Percentiles rank a stretch among this genome's conserved stretches.
phyloP scores from a whole-genome alignment of 2,113 vertebrate species.

The Petromus typicus region DNA sequence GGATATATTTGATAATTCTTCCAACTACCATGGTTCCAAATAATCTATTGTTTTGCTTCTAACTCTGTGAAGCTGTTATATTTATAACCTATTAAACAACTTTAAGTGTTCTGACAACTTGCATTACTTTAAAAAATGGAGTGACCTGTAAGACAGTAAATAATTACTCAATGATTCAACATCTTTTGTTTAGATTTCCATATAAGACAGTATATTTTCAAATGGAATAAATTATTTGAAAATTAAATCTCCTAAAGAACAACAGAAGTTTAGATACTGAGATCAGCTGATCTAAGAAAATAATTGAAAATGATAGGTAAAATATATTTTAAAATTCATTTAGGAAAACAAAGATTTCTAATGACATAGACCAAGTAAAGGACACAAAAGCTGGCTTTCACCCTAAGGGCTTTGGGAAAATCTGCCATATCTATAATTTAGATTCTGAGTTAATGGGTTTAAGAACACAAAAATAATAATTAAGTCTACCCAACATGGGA shows the following conservation, averaged over 20 bases:
- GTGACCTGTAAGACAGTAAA: background rate
- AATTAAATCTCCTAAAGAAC: slow-evolving; percentile 42
- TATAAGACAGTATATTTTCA: slow-evolving; percentile 3
- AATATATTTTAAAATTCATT: background rate
- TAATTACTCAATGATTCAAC: slow-evolving; percentile 57
- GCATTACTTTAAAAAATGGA: slow-evolving; percentile 68
- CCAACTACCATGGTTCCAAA: slow-evolving; percentile 47
- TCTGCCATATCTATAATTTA: background rate
- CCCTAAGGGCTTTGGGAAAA: background rate
- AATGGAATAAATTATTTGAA: slow-evolving; percentile 45
- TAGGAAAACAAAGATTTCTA: background rate
- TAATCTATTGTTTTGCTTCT: slow-evolving; percentile 63
- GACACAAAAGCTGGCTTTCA: background rate
- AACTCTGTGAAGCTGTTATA: slow-evolving; percentile 62
- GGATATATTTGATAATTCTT: slow-evolving; percentile 46
- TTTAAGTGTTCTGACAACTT: slow-evolving; percentile 61
- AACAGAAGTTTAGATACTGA: background rate
- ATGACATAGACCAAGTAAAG: background rate
- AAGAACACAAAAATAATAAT: background rate
- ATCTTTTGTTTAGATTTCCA: slow-evolving; percentile 49
- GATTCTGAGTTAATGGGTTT: background rate
- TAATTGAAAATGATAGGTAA: background rate
- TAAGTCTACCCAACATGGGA: background rate
- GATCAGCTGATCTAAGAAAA: slow-evolving; percentile 17
- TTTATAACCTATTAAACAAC: slow-evolving; percentile 73